A percentile compares a stretch with the other conserved stretches of the same genome.
Conservation (phyloP, 2,797 vertebrate species). For the Iguana delicatissima region DNA sequence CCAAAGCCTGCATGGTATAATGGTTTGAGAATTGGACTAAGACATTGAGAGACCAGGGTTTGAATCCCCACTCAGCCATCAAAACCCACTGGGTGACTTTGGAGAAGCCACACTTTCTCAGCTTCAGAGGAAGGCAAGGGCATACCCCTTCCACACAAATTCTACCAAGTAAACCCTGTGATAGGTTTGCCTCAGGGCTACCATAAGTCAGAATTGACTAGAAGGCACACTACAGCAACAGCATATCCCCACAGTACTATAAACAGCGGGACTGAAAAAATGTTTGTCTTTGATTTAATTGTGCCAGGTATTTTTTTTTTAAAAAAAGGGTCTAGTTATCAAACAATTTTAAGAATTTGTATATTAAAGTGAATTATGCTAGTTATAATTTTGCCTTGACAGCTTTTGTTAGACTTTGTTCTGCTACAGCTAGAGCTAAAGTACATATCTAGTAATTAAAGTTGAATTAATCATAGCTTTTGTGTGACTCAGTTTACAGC, state of each 20-base stretch:
- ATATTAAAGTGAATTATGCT: conserved; percentile 26
- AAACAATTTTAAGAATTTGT: neutral
- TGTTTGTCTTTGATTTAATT: neutral
- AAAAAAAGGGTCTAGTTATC: neutral
- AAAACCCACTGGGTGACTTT: no score
- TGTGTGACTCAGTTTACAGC: neutral
- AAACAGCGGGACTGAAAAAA: neutral
- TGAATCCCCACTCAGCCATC: no score
- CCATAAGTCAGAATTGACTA: no score
- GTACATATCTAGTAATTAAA: conserved; percentile 10
- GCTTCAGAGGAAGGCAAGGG: no score
- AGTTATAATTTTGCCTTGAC: conserved; percentile 1
- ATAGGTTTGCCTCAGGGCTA: no score
- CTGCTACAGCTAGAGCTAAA: conserved; percentile 22
- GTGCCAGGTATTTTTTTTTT: neutral
- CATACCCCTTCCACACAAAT: no score
- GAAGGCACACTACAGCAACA: no score
- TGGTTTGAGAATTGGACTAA: no score
- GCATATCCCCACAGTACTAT: neutral
- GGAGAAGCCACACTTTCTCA: no score
- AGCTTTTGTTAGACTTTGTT: conserved; percentile 27
- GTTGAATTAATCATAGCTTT: neutral
- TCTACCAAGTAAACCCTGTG: no score
- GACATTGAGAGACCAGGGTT: no score
- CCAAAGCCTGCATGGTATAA: no score